A percentile compares a stretch with the other conserved stretches of the same genome.
Evolutionary conservation across 2,797 vertebrate species (phyloP).

Genomic region (Vespertilio murinus): DNA sequence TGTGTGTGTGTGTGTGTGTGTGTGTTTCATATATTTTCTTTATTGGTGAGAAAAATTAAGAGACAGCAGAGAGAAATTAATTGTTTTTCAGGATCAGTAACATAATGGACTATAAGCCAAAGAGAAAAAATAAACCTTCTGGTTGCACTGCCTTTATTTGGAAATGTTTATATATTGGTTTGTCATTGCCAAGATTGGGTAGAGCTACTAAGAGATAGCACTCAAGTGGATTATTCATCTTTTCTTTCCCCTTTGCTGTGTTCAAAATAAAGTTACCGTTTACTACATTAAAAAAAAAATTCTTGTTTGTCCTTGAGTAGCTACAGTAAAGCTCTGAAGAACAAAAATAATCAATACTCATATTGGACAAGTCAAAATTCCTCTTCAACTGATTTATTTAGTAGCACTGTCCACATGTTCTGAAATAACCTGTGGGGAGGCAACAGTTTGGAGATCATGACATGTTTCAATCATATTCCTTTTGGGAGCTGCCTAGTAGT

Average conservation of each 20-base stretch:
- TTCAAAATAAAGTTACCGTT: slow-evolving; percentile 70
- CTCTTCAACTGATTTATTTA: slow-evolving; percentile 69
- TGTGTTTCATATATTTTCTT: slow-evolving; percentile 28
- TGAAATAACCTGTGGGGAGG: slow-evolving; percentile 68
- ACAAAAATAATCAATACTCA: slow-evolving; percentile 79
- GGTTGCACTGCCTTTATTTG: slow-evolving; percentile 26
- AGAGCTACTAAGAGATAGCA: slow-evolving; percentile 16
- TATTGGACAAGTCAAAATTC: slow-evolving; percentile 68
- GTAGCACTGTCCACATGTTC: slow-evolving; percentile 58
- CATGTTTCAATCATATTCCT: slow-evolving; percentile 74
- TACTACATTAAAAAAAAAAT: slow-evolving; percentile 64
- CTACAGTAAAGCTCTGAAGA: slow-evolving; percentile 67
- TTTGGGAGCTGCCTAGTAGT: slow-evolving; percentile 53
- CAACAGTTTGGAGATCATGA: slow-evolving; percentile 57
- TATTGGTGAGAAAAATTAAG: slow-evolving; percentile 35
- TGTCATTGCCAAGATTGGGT: not conserved
- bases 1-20: no score
- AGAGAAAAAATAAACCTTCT: not conserved
- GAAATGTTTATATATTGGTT: not conserved
- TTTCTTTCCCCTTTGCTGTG: slow-evolving; percentile 50
- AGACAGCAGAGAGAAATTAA: not conserved
- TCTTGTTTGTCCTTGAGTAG: slow-evolving; percentile 72
- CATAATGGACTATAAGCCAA: not conserved
- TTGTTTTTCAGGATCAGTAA: slow-evolving; percentile 35
- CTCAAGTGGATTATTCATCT: not conserved